Evolutionary conservation across 1,140 invertebrate genomes (phyloP).

Genomic region (Megalopta genalis): DNA sequence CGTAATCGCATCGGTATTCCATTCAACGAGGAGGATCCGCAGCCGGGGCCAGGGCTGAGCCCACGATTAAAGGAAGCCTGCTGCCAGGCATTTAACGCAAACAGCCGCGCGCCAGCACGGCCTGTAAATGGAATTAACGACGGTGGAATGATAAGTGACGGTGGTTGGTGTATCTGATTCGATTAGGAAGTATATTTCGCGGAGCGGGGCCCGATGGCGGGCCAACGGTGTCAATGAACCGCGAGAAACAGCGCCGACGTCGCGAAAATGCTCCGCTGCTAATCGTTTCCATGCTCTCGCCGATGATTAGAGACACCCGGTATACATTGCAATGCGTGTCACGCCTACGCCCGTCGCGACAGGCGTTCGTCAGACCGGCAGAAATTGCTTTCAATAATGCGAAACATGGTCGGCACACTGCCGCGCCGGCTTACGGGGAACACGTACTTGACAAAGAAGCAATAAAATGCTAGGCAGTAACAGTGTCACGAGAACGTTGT

Average conservation of each 20-base stretch:
- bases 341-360: slow-evolving; percentile 51
- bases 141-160: slow-evolving; percentile 72
- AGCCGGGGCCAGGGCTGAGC: slow-evolving; percentile 2
- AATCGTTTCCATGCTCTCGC: slow-evolving; percentile 33
- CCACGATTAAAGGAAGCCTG: slow-evolving; percentile 59
- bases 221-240: slow-evolving; percentile 40
- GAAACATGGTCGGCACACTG: slow-evolving; percentile 15
- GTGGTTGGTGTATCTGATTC: slow-evolving; percentile 71
- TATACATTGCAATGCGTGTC: slow-evolving; percentile 39
- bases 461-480: neutral
- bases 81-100: slow-evolving; percentile 47
- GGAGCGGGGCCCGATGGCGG: slow-evolving; percentile 8
- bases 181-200: slow-evolving; percentile 74
- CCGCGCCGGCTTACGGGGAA: neutral
- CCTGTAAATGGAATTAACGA: slow-evolving; percentile 75
- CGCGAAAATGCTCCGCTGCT: neutral
- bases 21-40: slow-evolving; percentile 13
- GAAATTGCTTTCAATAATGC: slow-evolving; percentile 46
- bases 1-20: slow-evolving; percentile 38
- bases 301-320: slow-evolving; percentile 41
- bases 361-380: slow-evolving; percentile 45
- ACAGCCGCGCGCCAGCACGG: slow-evolving; percentile 56
- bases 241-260: neutral
- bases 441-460: neutral
- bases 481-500: neutral